Evolutionary conservation across 2,797 vertebrate species (phyloP).

Genomic region (Chloroceryle inda): DNA sequence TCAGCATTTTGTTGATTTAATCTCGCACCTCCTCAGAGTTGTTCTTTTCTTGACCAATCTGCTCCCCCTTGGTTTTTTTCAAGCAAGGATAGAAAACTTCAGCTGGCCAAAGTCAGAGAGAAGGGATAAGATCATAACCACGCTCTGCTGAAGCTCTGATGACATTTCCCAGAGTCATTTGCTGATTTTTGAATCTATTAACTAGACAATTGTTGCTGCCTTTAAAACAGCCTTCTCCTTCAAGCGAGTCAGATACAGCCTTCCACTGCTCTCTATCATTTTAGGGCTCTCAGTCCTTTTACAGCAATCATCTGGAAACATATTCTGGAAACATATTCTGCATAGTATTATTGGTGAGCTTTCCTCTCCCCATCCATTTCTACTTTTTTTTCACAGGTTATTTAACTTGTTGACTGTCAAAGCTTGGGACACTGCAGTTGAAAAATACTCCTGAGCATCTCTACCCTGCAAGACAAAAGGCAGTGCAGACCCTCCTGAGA

Average conservation of each 20-base stretch:
- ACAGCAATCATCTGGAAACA: not conserved
- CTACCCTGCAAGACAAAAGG: not conserved
- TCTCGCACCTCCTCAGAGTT: not conserved
- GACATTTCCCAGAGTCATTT: not conserved
- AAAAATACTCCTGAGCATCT: not conserved
- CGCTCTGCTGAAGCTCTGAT: not conserved
- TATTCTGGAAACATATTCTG: not conserved
- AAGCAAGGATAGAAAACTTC: not conserved
- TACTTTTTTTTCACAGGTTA: not conserved
- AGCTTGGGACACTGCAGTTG: not conserved
- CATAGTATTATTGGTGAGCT: not conserved
- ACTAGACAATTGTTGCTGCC: not conserved
- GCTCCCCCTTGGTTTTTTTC: not conserved
- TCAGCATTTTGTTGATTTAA: not conserved
- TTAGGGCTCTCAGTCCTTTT: not conserved
- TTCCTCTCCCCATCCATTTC: not conserved
- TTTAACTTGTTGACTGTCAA: not conserved
- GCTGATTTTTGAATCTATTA: not conserved
- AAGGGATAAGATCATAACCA: not conserved
- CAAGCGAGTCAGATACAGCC: not conserved
- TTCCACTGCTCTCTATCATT: not conserved
- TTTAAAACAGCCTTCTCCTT: not conserved
- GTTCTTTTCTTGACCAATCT: not conserved
- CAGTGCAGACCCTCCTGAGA: not conserved
- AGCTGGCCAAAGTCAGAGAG: not conserved